Base-by-base conservation (phyloP, 2,797 vertebrate species). In the Acanthurus tractus region DNA sequence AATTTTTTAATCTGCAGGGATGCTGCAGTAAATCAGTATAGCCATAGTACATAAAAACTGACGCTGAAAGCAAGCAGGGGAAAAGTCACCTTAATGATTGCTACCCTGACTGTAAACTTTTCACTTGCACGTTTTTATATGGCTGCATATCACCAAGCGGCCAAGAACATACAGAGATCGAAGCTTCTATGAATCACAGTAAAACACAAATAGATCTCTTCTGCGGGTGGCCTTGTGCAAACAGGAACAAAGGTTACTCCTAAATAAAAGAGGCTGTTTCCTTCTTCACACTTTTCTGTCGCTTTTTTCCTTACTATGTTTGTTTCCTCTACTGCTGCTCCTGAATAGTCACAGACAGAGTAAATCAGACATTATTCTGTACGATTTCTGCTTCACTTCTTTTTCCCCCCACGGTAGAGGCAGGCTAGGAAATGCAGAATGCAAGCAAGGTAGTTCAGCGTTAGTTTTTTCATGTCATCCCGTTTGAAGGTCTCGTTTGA, bases 151-250 rank as follows among this genome's bases (percentile, higher is more conserved):
- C 86, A 88, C 75, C n/a, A 46, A 65, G 79, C 54, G 69, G 74
- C 74, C 53, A 54, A 63, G 72, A 79, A 81, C 72, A 84, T 69
- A 57, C 65, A 52, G 70, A 69, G 72, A 73, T 46, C 45, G 69
- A 78, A 66, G 76, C 73, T 42, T 72, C 82, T 64, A 91, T 93
- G 90, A 91, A 93, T 93, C 89, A 87, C 64, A 53, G 74, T 67
- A 63, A 82, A 91, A 79, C 69, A 86, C 85, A 90, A 78, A 90
- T 56, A 84, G 70, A 70, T 69, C 83, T 87, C 62, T 72, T 84
- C 77, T 79, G 64, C 75, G 71, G 57, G 81, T 86, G 78, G 85
- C 85, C 82, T 83, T 72, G 74, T 57, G 56, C 74, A 76, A 89
- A 84, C 75, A 86, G 62, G 63, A 76, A 83, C 82, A 87, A 63